These are phyloP conservation scores for Lophius piscatorius DNA, from an alignment of 2,113 vertebrate species.

Conservation along the genomic window DNA sequence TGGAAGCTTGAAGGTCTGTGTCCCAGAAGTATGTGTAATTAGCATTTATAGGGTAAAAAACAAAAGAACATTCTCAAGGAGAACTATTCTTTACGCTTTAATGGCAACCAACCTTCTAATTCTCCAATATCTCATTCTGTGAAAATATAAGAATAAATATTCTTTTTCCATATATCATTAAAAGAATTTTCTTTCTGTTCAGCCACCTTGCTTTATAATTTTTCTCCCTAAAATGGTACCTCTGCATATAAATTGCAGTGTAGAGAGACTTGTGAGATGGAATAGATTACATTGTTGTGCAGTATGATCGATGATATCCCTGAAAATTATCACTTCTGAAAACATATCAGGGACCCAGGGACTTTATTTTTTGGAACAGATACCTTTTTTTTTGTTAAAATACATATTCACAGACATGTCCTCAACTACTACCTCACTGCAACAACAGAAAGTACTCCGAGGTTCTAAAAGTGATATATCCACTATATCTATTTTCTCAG, in stretches of 20 bases:
- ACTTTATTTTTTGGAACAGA: slow-evolving; percentile 32
- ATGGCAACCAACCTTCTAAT: slow-evolving; percentile 43
- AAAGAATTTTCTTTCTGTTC: slow-evolving; percentile 39
- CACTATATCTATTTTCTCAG: too few species aligned
- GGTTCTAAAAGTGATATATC: slow-evolving; percentile 52
- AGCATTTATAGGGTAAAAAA: slow-evolving; percentile 12
- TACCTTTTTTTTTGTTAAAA: slow-evolving; percentile 20
- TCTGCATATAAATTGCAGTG: slow-evolving; percentile 53
- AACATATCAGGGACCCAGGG: slow-evolving; percentile 35
- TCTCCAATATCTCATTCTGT: slow-evolving; percentile 32
- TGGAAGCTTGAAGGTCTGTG: slow-evolving; percentile 22
- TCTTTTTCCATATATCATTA: slow-evolving; percentile 45
- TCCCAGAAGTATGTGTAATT: slow-evolving; percentile 30
- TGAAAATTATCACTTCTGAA: slow-evolving; percentile 53
- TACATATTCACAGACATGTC: slow-evolving; percentile 36
- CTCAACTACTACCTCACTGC: slow-evolving; percentile 21
- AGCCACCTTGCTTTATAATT: slow-evolving; percentile 31
- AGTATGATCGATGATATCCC: slow-evolving; percentile 57
- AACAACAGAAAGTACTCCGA: slow-evolving; percentile 2
- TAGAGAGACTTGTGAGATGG: slow-evolving; percentile 55
- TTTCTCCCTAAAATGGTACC: slow-evolving; percentile 31
- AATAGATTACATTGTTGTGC: slow-evolving; percentile 65
- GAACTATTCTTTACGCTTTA: slow-evolving; percentile 29
- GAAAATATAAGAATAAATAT: slow-evolving; percentile 40
- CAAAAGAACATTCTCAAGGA: slow-evolving; percentile 8